Evolutionary conservation across 2,888 invertebrate genomes (phyloP).

Genomic region (Spodoptera littoralis): DNA sequence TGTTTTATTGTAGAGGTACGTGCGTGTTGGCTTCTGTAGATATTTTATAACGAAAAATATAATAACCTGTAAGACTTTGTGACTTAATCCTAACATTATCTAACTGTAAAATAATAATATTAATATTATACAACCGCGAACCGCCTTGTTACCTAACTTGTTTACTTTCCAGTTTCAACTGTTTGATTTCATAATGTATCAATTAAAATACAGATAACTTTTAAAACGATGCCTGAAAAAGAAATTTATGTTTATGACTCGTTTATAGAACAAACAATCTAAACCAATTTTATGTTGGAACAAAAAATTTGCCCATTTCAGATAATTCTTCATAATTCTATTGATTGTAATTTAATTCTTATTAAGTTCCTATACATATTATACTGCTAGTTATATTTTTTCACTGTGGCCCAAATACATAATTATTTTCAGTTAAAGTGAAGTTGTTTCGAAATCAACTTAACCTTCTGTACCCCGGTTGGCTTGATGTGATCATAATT

Average conservation of each 20-base stretch:
- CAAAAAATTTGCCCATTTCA: too few species aligned
- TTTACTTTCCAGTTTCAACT: slow-evolving; percentile 15
- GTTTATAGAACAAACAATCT: too few species aligned
- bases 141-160: slow-evolving; percentile 21
- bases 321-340: too few species aligned
- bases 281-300: too few species aligned
- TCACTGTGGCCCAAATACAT: slow-evolving; percentile 80
- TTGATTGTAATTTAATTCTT: slow-evolving; percentile 5
- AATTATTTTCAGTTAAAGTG: slow-evolving; percentile 75
- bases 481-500: slow-evolving; percentile 66
- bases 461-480: slow-evolving; percentile 76
- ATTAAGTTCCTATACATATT: slow-evolving; percentile 25
- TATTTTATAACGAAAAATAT: too few species aligned
- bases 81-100: slow-evolving; percentile 6
- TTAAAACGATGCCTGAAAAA: neutral
- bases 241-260: too few species aligned
- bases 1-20: too few species aligned
- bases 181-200: neutral
- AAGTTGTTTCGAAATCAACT: slow-evolving; percentile 75
- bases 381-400: slow-evolving; percentile 60
- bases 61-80: too few species aligned
- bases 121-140: slow-evolving; percentile 14
- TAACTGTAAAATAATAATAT: slow-evolving; percentile 16
- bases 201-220: neutral
- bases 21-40: too few species aligned